Percentiles rank a stretch among this genome's conserved stretches.
phyloP scores from a whole-genome alignment of 2,888 invertebrate genomes.

The Rotaria magnacalcarata region DNA sequence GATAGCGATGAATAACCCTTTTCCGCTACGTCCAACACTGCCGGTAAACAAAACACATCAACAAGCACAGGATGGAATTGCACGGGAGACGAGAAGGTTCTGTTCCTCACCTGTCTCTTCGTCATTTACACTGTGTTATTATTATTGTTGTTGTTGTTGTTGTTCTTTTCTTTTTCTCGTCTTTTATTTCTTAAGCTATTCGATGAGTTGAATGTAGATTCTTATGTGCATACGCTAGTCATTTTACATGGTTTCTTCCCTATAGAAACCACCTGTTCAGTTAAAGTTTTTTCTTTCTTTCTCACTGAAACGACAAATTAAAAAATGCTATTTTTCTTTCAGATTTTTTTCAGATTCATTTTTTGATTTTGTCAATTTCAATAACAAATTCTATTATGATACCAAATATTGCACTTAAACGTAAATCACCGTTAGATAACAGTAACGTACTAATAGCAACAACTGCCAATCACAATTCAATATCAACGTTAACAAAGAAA shows the following conservation, averaged over 20 bases:
- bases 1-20: slow-evolving; percentile 21
- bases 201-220: not conserved
- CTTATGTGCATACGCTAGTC: not conserved
- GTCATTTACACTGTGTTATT: not conserved
- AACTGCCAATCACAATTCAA: not conserved
- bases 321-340: not conserved
- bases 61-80: slow-evolving; percentile 11
- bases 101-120: slow-evolving; percentile 22
- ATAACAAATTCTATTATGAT: not conserved
- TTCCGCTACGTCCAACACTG: slow-evolving; percentile 8
- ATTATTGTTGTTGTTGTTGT: not conserved
- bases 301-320: not conserved
- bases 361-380: not conserved
- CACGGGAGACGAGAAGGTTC: not conserved
- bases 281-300: not conserved
- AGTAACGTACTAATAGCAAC: not conserved
- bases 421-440: slow-evolving; percentile 12
- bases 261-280: not conserved
- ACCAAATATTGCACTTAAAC: not conserved
- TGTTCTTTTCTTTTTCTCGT: not conserved
- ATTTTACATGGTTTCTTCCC: not conserved
- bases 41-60: slow-evolving; percentile 31
- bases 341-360: not conserved
- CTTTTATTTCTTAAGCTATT: not conserved
- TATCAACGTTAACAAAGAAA: not conserved